Evolutionary conservation across 2,797 vertebrate genomes (phyloP), one percentile per base, ranked within the genome.

Genomic region (Atherinosoma microstoma): DNA sequence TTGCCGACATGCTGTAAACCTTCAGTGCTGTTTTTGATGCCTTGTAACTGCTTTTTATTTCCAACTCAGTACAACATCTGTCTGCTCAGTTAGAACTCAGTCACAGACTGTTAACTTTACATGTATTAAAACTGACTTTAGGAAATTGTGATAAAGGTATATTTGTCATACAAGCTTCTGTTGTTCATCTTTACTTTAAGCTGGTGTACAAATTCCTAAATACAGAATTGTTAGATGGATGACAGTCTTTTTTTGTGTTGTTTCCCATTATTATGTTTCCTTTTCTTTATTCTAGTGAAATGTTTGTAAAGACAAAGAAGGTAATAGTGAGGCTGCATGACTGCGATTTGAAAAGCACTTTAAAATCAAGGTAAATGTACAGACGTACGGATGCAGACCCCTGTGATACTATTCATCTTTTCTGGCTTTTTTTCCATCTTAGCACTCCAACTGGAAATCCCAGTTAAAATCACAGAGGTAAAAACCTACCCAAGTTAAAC

Each of bases 161-260:
- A 58, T 65, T 74, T 66, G 63, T 80, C 78, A 42, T 42, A 45
- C 58, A 61, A 34, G 62, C 61, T 80, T 75, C 22, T 81, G 73
- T 73, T 51, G 62, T 76, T 70, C 27, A 38, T 67, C 42, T 20
- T 58, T 62, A 72, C 27, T 34, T 60, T 81, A 79, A 67, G 56
- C 30, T 78, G 53, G 29, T 80, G 79, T 76, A 71, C 63, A 80
- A 64, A 69, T 56, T 78, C 36, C 36, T 66, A 59, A 79, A 70
- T 84, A 80, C 75, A 72, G 78, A 76, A 65, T 61, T 84, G 76
- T 84, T 76, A 30, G 53, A 77, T 80, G 68, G 36, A 78, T 80
- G 67, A 22, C 70, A 64, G 71, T 69, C 69, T 56, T 64, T 68
- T 49, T 73, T 68, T 65, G 4, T 66, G 51, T 81, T 73, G 73